Conservation (phyloP, 2,113 vertebrate species). For the Tichodroma muraria region DNA sequence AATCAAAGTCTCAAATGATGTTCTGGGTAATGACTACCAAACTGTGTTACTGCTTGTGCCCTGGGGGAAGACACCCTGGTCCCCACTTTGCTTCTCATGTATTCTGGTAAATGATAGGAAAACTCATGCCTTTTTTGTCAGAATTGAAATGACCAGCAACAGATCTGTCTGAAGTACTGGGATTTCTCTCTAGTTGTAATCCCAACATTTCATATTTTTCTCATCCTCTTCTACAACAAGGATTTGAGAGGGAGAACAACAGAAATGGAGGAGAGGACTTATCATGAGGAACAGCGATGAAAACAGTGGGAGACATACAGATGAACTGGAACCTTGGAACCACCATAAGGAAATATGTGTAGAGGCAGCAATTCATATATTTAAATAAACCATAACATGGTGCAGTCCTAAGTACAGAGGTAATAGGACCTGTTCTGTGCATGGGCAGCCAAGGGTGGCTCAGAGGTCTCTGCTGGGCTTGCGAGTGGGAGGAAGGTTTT, state of each 20-base stretch:
- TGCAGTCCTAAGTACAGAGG: not conserved
- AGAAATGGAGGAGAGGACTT: not conserved
- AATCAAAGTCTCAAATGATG: constrained; percentile 16
- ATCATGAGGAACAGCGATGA: not conserved
- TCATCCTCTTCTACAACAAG: not conserved
- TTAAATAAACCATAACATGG: not conserved
- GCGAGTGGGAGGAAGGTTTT: not conserved
- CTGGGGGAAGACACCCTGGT: not conserved
- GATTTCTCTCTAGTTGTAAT: not conserved
- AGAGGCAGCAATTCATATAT: not conserved
- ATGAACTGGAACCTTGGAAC: not conserved
- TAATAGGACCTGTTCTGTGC: not conserved
- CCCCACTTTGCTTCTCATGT: not conserved
- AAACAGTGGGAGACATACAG: not conserved
- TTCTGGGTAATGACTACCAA: not conserved
- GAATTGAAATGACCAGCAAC: not conserved
- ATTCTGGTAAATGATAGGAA: not conserved
- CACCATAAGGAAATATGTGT: not conserved
- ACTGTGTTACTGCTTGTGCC: not conserved
- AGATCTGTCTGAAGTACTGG: not conserved
- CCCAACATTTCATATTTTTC: not conserved
- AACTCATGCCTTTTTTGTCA: not conserved
- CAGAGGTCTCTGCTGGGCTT: not conserved
- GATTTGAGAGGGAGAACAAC: not conserved
- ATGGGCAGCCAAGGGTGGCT: not conserved